phyloP scores from a whole-genome alignment of 2,888 invertebrate genomes.

The Ochropleura leucogaster region DNA sequence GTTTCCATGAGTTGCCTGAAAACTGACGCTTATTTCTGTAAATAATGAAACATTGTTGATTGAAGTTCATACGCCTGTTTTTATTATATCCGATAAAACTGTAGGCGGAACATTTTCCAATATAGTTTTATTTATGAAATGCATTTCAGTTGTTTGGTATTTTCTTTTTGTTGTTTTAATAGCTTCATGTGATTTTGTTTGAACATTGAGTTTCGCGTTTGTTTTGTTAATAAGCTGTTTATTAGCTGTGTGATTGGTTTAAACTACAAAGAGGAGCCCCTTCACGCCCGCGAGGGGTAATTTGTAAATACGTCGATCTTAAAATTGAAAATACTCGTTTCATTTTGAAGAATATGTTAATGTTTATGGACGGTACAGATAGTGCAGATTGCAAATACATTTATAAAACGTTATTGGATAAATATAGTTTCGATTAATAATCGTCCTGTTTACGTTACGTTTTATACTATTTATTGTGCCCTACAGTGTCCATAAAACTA shows the following conservation, averaged over 20 bases:
- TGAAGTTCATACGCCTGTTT: conserved; percentile 53
- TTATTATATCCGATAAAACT: conserved; percentile 49
- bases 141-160: conserved; percentile 34
- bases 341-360: too few species aligned
- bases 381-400: too few species aligned
- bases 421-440: too few species aligned
- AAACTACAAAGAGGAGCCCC: too few species aligned
- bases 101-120: conserved; percentile 28
- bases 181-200: conserved; percentile 24
- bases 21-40: conserved; percentile 64
- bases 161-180: not conserved
- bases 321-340: too few species aligned
- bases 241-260: not conserved
- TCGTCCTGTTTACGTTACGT: too few species aligned
- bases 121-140: conserved; percentile 53
- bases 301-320: too few species aligned
- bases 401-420: too few species aligned
- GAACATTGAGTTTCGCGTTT: not conserved
- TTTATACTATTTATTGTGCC: too few species aligned
- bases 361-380: too few species aligned
- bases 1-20: conserved; percentile 64
- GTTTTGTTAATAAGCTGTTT: conserved; percentile 13
- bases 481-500: too few species aligned
- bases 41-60: conserved; percentile 69
- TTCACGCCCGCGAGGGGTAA: too few species aligned